Base-by-base conservation (phyloP, 2,888 invertebrate species). In the Melinaea menophilus region DNA sequence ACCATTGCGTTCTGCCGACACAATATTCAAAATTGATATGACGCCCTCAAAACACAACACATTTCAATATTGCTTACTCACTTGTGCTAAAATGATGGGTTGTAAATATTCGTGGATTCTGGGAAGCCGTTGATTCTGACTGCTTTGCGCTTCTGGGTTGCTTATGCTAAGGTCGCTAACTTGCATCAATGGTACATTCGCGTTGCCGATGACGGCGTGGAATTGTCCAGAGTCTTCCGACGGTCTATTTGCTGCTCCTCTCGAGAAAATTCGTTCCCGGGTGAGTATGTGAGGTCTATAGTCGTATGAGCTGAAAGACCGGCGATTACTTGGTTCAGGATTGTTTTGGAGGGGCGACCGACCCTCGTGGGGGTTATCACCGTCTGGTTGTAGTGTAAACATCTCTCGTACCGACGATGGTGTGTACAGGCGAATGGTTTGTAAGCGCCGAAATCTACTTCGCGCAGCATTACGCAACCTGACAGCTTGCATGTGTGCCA, bases 141-240 rank as follows among this genome's bases (percentile, higher is more conserved):
- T 75, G 3, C 73, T 76, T 11, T 76, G 80, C 2, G 72, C 73
- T 3, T 84, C 84, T 5, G 74, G 60, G 37, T 62, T 69, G 41
- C 71, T 74, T 35, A 77, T 69, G 12, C 80, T 75, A n/a, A 92
- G 86, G 71, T 94, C 93, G 69, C 93, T 93, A 45, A 94, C 92
- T 71, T 92, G 93, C 72, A 94, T 92, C 11, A 92, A 80, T 2
- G 93, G 93, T 72, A 93, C 88, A 1, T 79, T 79, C 0, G 85
- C 84, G 63, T 83, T 84, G 70, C 83, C 83, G 35, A 87, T 71
- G 33, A 85, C 79, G 2, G 85, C 79, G 64, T 83, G 84, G 66
- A 82, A 81, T 48, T 79, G 81, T 4, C 75, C 74, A 22, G 75
- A 70, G 51, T 79, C 80, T 4, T 79, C 80, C 2, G 73, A 59